Conservation (phyloP, 1,140 invertebrate genomes). For the Diorhabda sublineata region DNA sequence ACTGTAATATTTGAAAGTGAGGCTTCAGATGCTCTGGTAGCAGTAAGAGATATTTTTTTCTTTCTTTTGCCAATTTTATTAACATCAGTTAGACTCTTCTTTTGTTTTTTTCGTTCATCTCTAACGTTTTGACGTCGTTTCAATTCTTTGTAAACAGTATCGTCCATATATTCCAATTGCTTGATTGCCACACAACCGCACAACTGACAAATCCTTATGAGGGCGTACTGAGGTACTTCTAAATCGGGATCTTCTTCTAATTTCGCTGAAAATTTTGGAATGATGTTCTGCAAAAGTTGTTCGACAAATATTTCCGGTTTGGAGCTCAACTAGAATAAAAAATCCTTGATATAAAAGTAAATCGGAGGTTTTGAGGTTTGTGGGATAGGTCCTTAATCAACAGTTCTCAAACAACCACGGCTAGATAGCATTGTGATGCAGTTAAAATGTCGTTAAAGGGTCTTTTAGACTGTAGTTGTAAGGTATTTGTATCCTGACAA, state of each 20-base stretch:
- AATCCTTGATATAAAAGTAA: background rate
- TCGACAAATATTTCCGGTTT: slow-evolving; percentile 38
- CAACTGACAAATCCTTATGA: slow-evolving; percentile 33
- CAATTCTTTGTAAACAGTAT: slow-evolving; percentile 41
- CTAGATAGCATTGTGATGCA: no score
- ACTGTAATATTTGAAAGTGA: background rate
- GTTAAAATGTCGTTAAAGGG: no score
- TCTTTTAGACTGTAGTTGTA: no score
- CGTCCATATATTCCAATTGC: slow-evolving; percentile 38
- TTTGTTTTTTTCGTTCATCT: slow-evolving; percentile 20
- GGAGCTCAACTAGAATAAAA: slow-evolving; percentile 32
- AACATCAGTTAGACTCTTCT: slow-evolving; percentile 19
- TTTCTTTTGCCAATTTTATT: slow-evolving; percentile 7
- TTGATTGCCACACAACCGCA: slow-evolving; percentile 37
- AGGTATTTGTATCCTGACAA: no score
- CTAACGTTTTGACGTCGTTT: slow-evolving; percentile 37
- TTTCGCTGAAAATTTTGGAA: slow-evolving; percentile 20
- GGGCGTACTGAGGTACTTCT: slow-evolving; percentile 22
- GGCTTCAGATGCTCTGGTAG: slow-evolving; percentile 3
- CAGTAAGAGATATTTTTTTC: background rate
- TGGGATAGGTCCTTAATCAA: no score
- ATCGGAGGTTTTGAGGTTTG: no score
- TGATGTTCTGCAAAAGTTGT: slow-evolving; percentile 26
- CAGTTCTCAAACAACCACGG: no score
- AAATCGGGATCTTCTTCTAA: slow-evolving; percentile 9